A percentile compares a stretch with the other conserved stretches of the same genome.
phyloP scores from a whole-genome alignment of 2,888 invertebrate genomes.

The Drosophila nr. fundita region DNA sequence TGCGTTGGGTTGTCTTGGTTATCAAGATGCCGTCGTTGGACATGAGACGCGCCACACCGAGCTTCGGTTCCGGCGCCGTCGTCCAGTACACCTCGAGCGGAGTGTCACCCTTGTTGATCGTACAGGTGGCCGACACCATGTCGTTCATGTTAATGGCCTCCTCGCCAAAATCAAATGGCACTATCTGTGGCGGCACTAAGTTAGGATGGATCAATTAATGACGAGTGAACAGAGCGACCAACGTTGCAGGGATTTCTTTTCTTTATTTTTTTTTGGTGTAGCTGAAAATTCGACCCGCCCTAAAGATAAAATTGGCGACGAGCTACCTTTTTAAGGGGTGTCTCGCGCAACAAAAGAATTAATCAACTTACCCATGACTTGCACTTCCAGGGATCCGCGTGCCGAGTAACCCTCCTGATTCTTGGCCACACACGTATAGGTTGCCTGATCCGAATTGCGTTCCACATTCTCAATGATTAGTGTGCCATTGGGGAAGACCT shows the following conservation, averaged over 20 bases:
- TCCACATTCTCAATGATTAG: slow-evolving; percentile 97
- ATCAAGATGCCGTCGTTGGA: slow-evolving; percentile 87
- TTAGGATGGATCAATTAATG: slow-evolving; percentile 3
- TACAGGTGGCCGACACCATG: slow-evolving; percentile 90
- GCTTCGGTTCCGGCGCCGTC: slow-evolving; percentile 85
- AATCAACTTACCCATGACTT: slow-evolving; percentile 96
- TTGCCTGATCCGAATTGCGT: slow-evolving; percentile 95
- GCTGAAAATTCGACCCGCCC: slow-evolving; percentile 64
- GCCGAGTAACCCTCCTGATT: slow-evolving; percentile 96
- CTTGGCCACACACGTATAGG: slow-evolving; percentile 96
- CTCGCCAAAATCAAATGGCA: slow-evolving; percentile 91
- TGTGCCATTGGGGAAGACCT: slow-evolving; percentile 96
- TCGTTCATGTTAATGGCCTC: slow-evolving; percentile 91
- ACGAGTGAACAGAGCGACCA: slow-evolving; percentile 55
- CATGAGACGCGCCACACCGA: slow-evolving; percentile 86
- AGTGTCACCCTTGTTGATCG: slow-evolving; percentile 91
- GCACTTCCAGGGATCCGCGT: slow-evolving; percentile 94
- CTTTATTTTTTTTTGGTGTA: neutral
- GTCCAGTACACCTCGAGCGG: slow-evolving; percentile 91
- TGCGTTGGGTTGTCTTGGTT: slow-evolving; percentile 88
- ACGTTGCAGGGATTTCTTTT: slow-evolving; percentile 50
- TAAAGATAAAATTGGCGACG: slow-evolving; percentile 27
- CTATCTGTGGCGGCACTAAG: slow-evolving; percentile 91
- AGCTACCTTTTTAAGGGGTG: slow-evolving; percentile 1
- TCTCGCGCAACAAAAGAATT: slow-evolving; percentile 27